Evolutionary conservation across 1,140 invertebrate species (phyloP), one percentile per base, ranked within the genome.

Genomic region (Pogonognathellus flavescens): DNA sequence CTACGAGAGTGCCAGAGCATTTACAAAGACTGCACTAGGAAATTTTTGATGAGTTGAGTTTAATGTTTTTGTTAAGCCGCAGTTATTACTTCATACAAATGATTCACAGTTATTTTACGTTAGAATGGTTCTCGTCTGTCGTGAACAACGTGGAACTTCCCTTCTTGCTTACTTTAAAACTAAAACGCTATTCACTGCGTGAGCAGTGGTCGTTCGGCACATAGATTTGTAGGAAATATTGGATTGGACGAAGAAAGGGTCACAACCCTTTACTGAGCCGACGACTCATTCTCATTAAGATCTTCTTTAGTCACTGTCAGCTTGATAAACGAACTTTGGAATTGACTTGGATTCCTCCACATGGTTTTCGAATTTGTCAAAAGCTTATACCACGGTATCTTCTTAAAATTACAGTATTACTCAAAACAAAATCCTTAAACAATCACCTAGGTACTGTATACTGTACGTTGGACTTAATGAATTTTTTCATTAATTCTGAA

Each of bases 281-380:
- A 86, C 82, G 83, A 76, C 70, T 76, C 70, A 76, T 76, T 60
- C 86, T 86, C 86, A 86, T 86, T 86, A 86, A 86, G 83, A 60
- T 82, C 86, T 84, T 86, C 80, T 86, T 86, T 82, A 86, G 59
- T 84, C 85, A 81, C 86, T 86, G 86, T 81, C 83, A 82, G 72
- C 20, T 86, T 82, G 81, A 83, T 83, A 76, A 83, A 83, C 80
- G 80, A 60, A 83, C 72, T 82, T 53, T 57, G 60, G 49, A 86
- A 86, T 83, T 82, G 81, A 59, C 60, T 81, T 82, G 85, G 66
- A 86, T 86, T 82, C 85, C 85, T 86, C 4, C 85, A 76, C 85
- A 86, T 86, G 85, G 80, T 86, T 86, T 80, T 83, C 81, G 62
- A 72, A 86, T 86, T 86, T 86, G 81, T 86, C 85, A 86, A 86